A percentile compares a stretch with the other conserved stretches of the same genome.
Conservation (phyloP, 2,888 invertebrate genomes). For the Nymphalis urticae region DNA sequence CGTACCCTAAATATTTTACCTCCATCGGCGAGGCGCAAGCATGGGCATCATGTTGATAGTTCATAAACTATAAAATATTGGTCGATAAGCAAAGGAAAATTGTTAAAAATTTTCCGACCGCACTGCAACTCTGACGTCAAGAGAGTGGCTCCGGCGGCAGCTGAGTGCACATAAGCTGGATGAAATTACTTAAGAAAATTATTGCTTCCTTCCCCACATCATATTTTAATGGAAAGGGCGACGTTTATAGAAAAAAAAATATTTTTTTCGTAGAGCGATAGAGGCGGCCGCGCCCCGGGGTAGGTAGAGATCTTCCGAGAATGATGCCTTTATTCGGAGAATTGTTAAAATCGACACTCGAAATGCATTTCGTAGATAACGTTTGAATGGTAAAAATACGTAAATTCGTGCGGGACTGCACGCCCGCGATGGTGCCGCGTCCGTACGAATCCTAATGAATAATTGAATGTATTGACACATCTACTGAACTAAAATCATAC, state of each 20-base stretch:
- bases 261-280: conserved; percentile 12
- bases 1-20: conserved; percentile 53
- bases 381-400: conserved; percentile 30
- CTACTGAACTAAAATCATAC: not conserved
- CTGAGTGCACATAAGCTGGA: conserved; percentile 25
- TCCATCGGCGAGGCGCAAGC: conserved; percentile 68
- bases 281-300: conserved; percentile 23
- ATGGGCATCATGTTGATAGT: conserved; percentile 46
- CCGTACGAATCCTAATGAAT: conserved; percentile 15
- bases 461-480: conserved; percentile 10
- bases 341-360: conserved; percentile 35
- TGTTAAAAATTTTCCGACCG: conserved; percentile 71
- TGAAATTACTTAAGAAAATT: conserved; percentile 24
- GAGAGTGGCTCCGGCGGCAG: conserved; percentile 41
- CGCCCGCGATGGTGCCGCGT: conserved; percentile 27
- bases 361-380: conserved; percentile 36
- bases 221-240: conserved; percentile 18
- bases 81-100: conserved; percentile 63
- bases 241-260: conserved; percentile 16
- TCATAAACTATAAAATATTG: conserved; percentile 48
- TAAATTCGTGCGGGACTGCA: conserved; percentile 30
- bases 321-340: conserved; percentile 34
- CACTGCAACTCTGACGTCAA: conserved; percentile 55
- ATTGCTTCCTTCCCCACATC: conserved; percentile 11
- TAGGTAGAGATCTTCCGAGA: conserved; percentile 35